Percentiles rank a stretch among this genome's conserved stretches.
Conservation (phyloP, 2,113 vertebrate genomes). For the Rhinichthys klamathensis region DNA sequence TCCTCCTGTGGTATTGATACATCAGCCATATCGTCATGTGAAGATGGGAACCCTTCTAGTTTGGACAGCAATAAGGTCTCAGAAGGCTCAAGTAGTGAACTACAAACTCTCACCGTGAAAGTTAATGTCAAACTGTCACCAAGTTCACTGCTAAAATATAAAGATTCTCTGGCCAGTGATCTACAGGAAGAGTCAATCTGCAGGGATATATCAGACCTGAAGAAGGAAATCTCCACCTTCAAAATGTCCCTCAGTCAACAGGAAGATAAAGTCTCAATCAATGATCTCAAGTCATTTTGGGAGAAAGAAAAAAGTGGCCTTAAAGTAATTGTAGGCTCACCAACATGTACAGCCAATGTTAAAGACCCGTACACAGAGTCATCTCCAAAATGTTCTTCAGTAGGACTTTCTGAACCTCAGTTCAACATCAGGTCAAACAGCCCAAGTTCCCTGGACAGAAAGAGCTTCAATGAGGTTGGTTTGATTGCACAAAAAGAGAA, state of each 20-base stretch:
- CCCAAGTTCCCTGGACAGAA: slow-evolving; percentile 49
- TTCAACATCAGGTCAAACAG: slow-evolving; percentile 50
- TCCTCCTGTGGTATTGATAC: background rate
- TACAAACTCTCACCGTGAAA: slow-evolving; percentile 10
- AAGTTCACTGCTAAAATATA: slow-evolving; percentile 38
- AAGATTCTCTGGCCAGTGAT: background rate
- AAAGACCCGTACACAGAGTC: slow-evolving; percentile 41
- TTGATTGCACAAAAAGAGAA: slow-evolving; percentile 72
- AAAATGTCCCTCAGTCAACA: slow-evolving; percentile 41
- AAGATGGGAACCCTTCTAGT: background rate
- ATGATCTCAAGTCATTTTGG: slow-evolving; percentile 80
- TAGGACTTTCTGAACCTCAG: slow-evolving; percentile 25
- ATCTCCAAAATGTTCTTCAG: slow-evolving; percentile 30
- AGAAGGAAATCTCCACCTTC: slow-evolving; percentile 4
- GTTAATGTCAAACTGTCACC: slow-evolving; percentile 58
- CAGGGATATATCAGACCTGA: slow-evolving; percentile 14
- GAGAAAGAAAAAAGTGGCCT: slow-evolving; percentile 69
- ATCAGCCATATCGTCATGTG: background rate
- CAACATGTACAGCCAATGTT: slow-evolving; percentile 48
- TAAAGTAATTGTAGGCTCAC: slow-evolving; percentile 40
- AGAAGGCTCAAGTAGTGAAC: background rate
- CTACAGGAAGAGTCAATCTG: background rate
- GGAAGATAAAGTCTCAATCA: slow-evolving; percentile 61
- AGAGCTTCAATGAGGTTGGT: slow-evolving; percentile 54
- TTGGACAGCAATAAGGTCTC: background rate